These are phyloP conservation scores for Bellardia bayeri DNA, from an alignment of 2,888 invertebrate genomes.

Conservation along the genomic window DNA sequence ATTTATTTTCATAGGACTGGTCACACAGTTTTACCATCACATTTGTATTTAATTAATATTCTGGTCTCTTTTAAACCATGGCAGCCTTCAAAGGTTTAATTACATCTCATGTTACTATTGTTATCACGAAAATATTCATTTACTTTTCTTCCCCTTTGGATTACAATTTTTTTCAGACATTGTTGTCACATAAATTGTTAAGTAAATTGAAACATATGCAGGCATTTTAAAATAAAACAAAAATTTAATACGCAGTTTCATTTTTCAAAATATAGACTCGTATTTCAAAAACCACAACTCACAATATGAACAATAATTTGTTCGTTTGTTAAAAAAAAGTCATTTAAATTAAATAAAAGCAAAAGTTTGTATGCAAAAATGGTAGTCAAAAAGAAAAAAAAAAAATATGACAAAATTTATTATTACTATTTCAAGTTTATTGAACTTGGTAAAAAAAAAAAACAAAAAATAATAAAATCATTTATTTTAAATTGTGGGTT, in stretches of 20 bases:
- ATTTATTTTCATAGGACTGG: too few species aligned
- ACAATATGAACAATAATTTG: background rate
- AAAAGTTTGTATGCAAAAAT: constrained; percentile 40
- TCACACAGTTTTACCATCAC: too few species aligned
- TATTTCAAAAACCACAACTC: background rate
- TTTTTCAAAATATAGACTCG: constrained; percentile 30
- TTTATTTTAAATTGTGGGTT: constrained; percentile 28
- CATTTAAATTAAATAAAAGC: constrained; percentile 21
- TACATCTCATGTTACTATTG: background rate
- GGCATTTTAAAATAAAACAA: constrained; percentile 56
- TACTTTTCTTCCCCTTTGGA: constrained; percentile 18
- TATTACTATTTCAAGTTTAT: constrained; percentile 44
- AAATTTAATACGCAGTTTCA: constrained; percentile 50
- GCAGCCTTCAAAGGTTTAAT: constrained; percentile 13
- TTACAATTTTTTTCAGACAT: constrained; percentile 44
- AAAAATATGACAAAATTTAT: constrained; percentile 16
- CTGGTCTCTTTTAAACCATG: background rate
- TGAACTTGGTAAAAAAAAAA: constrained; percentile 41
- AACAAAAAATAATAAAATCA: background rate
- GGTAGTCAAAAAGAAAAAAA: background rate
- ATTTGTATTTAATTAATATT: too few species aligned
- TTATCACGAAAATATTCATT: constrained; percentile 3
- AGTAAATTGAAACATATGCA: constrained; percentile 61
- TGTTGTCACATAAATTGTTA: constrained; percentile 75
- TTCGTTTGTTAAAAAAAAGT: background rate